These are phyloP conservation scores for Salvator merianae DNA, from an alignment of 2,113 vertebrate genomes.

Conservation along the genomic window DNA sequence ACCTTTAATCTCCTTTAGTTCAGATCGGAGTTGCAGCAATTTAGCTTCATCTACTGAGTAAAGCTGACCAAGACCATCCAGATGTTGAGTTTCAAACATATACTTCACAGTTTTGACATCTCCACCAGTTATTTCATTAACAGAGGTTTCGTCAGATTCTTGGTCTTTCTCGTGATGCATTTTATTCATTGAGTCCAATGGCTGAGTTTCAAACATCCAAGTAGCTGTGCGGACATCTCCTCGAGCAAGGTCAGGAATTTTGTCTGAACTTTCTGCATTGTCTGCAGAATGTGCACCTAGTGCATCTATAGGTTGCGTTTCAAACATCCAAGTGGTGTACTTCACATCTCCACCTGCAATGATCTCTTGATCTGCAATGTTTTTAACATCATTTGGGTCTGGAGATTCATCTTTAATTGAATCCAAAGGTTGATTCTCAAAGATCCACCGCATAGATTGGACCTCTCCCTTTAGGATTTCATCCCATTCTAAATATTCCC, in stretches of 20 bases:
- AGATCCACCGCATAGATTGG: conserved; percentile 84
- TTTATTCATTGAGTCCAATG: conserved; percentile 82
- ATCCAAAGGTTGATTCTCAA: conserved; percentile 86
- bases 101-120: conserved; percentile 83
- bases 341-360: conserved; percentile 82
- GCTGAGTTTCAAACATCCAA: conserved; percentile 86
- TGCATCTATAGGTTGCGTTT: conserved; percentile 80
- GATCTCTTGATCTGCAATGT: conserved; percentile 78
- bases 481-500: conserved; percentile 79
- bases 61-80: conserved; percentile 80
- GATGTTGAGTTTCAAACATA: conserved; percentile 84
- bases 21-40: conserved; percentile 81
- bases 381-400: conserved; percentile 68
- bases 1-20: conserved; percentile 84
- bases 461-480: conserved; percentile 87
- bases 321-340: conserved; percentile 87
- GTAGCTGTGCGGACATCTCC: conserved; percentile 76
- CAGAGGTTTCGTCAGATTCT: conserved; percentile 29
- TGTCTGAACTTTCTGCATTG: conserved; percentile 67
- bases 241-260: conserved; percentile 79
- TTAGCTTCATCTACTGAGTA: conserved; percentile 82
- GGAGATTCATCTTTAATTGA: conserved; percentile 76
- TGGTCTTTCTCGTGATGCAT: conserved; percentile 75
- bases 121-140: conserved; percentile 78
- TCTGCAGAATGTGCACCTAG: conserved; percentile 56